Conservation (phyloP, 2,797 vertebrate genomes). For the Taenioides sp. region DNA sequence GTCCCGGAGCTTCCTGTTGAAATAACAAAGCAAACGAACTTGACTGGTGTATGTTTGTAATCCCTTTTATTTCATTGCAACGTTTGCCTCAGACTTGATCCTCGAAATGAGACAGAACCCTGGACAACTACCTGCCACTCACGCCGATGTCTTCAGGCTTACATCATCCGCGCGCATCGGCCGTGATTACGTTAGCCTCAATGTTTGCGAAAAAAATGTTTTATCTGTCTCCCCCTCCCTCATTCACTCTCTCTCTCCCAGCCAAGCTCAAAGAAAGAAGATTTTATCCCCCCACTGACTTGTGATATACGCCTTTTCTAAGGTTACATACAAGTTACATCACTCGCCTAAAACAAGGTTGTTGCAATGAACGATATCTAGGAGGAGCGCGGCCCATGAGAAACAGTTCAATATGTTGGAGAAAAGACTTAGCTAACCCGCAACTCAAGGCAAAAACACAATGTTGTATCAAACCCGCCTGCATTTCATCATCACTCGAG, state of each 20-base stretch:
- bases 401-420: conserved; percentile 57
- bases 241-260: conserved; percentile 29
- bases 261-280: conserved; percentile 68
- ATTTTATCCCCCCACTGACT: conserved; percentile 66
- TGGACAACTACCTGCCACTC: conserved; percentile 66
- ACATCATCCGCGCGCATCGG: conserved; percentile 67
- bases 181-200: conserved; percentile 60
- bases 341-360: conserved; percentile 73
- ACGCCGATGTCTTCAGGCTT: conserved; percentile 66
- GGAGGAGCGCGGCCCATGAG: conserved; percentile 59
- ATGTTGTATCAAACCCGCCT: conserved; percentile 36
- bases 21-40: conserved; percentile 33
- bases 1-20: conserved; percentile 10
- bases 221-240: conserved; percentile 13
- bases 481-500: conserved; percentile 63
- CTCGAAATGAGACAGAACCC: conserved; percentile 52
- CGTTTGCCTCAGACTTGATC: conserved; percentile 31
- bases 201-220: conserved; percentile 56
- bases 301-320: conserved; percentile 60
- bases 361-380: conserved; percentile 68
- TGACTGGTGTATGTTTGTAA: conserved; percentile 25
- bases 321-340: conserved; percentile 77
- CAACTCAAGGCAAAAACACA: conserved; percentile 52
- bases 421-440: conserved; percentile 53
- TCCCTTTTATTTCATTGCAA: conserved; percentile 41